A percentile compares a stretch with the other conserved stretches of the same genome.
These are phyloP conservation scores for Cyrtorhinus lividipennis DNA, from an alignment of 1,140 invertebrate genomes.

Conservation along the genomic window DNA sequence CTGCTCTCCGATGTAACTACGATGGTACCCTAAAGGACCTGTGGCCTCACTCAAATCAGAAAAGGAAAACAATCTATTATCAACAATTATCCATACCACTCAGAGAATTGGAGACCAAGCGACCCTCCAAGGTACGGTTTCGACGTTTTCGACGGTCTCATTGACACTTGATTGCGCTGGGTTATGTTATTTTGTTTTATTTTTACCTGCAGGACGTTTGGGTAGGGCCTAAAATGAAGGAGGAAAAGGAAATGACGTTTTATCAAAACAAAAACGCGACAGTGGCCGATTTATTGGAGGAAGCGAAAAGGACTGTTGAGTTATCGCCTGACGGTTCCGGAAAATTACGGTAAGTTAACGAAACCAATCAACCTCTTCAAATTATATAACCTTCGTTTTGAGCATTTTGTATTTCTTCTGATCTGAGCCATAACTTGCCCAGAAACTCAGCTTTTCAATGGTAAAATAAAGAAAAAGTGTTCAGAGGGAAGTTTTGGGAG, in stretches of 20 bases:
- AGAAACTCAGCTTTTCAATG: no score
- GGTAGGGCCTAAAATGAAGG: slow-evolving; percentile 66
- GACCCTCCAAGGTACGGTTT: slow-evolving; percentile 80
- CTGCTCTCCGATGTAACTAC: slow-evolving; percentile 72
- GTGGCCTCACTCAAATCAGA: slow-evolving; percentile 71
- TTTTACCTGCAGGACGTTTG: slow-evolving; percentile 26
- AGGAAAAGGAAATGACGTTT: slow-evolving; percentile 85
- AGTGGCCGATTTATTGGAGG: slow-evolving; percentile 79
- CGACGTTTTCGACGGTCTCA: background rate
- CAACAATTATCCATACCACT: slow-evolving; percentile 91
- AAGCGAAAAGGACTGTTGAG: slow-evolving; percentile 85
- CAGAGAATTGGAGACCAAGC: slow-evolving; percentile 95
- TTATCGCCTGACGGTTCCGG: slow-evolving; percentile 68
- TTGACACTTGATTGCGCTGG: no score
- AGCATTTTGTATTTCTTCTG: background rate
- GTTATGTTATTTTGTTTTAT: background rate
- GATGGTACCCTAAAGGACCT: slow-evolving; percentile 87
- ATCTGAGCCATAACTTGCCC: background rate
- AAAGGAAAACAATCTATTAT: slow-evolving; percentile 88
- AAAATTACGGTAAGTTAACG: slow-evolving; percentile 52
- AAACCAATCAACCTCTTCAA: background rate
- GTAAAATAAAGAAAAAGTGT: no score
- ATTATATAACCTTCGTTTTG: no score
- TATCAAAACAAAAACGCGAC: slow-evolving; percentile 93
- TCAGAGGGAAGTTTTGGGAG: no score